phyloP scores from a whole-genome alignment of 2,888 invertebrate genomes.

The Tenthredo scrophulariae region DNA sequence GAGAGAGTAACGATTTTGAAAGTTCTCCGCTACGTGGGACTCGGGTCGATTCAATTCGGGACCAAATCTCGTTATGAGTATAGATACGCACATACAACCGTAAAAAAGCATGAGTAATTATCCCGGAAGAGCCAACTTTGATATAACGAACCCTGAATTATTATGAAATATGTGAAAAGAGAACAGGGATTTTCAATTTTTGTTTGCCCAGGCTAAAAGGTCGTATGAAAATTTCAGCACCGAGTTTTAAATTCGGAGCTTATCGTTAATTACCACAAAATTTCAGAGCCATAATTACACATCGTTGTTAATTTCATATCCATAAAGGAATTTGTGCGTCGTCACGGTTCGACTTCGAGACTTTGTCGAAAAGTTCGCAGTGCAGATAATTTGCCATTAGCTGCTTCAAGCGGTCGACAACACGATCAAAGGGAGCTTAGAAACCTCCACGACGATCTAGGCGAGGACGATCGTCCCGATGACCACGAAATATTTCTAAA shows the following conservation, averaged over 20 bases:
- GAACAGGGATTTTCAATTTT: neutral
- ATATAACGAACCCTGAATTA: neutral
- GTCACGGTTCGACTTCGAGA: slow-evolving; percentile 90
- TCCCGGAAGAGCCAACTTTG: neutral
- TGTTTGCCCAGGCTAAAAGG: neutral
- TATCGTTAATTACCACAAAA: neutral
- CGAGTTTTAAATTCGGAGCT: too few relatives aligned
- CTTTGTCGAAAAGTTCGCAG: slow-evolving; percentile 90
- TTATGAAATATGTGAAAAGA: neutral
- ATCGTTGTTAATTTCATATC: neutral
- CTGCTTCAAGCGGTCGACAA: slow-evolving; percentile 72
- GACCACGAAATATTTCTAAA: slow-evolving; percentile 68
- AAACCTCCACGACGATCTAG: slow-evolving; percentile 67
- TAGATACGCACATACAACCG: too few relatives aligned
- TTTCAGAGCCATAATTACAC: neutral
- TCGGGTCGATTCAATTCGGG: neutral
- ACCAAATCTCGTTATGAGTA: neutral
- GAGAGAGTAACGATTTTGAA: neutral
- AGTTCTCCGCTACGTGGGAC: neutral
- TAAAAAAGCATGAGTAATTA: neutral
- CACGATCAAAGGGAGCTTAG: slow-evolving; percentile 60
- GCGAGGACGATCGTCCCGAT: slow-evolving; percentile 61
- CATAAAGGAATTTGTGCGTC: slow-evolving; percentile 84
- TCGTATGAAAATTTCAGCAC: neutral
- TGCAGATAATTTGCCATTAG: slow-evolving; percentile 84